A percentile compares a stretch with the other conserved stretches of the same genome.
Evolutionary conservation across 2,113 vertebrate genomes (phyloP).

Genomic region (Taxidea taxus): DNA sequence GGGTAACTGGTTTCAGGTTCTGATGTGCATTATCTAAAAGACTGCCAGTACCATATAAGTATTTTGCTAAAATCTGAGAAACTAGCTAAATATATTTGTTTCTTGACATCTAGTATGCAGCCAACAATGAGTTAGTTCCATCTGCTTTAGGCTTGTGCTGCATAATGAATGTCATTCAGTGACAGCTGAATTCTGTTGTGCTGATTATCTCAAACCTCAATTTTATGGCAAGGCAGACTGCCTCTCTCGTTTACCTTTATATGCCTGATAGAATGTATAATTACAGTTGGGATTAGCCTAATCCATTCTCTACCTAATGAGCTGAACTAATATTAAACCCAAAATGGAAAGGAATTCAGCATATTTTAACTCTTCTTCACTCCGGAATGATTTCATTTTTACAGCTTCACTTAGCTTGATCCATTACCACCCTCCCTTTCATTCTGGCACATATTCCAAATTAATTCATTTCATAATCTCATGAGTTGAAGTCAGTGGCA

Average conservation of each 20-base stretch:
- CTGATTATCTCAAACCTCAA: slow-evolving; percentile 66
- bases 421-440: background rate
- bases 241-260: slow-evolving; percentile 66
- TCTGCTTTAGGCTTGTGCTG: slow-evolving; percentile 66
- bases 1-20: background rate
- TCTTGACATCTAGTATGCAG: slow-evolving; percentile 67
- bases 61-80: slow-evolving; percentile 64
- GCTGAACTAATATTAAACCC: slow-evolving; percentile 56
- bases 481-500: slow-evolving; percentile 35
- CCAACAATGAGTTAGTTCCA: slow-evolving; percentile 62
- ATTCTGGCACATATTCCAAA: slow-evolving; percentile 43
- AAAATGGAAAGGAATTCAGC: background rate
- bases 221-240: slow-evolving; percentile 48
- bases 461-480: slow-evolving; percentile 54
- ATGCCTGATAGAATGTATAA: slow-evolving; percentile 65
- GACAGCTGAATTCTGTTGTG: slow-evolving; percentile 72
- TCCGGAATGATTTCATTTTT: slow-evolving; percentile 20
- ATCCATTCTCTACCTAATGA: slow-evolving; percentile 68
- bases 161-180: slow-evolving; percentile 61
- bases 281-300: slow-evolving; percentile 51
- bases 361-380: slow-evolving; percentile 58
- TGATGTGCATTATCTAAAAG: slow-evolving; percentile 32
- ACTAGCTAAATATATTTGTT: slow-evolving; percentile 67
- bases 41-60: background rate
- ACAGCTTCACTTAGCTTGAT: slow-evolving; percentile 35